A percentile compares a stretch with the other conserved stretches of the same genome.
Conservation (phyloP, 1,140 invertebrate species). For the Hycleus phaleratus region DNA sequence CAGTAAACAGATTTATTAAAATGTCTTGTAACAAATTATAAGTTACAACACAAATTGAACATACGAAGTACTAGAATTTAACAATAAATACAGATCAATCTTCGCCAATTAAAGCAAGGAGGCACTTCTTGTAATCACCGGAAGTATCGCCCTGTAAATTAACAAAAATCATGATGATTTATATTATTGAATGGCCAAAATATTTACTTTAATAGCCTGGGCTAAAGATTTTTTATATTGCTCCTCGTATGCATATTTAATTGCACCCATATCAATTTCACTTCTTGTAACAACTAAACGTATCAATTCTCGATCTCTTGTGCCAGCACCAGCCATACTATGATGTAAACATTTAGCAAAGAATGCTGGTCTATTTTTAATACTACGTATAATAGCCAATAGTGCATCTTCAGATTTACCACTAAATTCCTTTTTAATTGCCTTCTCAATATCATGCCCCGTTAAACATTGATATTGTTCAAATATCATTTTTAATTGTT, state of each 20-base stretch:
- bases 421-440: constrained; percentile 64
- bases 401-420: constrained; percentile 59
- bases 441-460: constrained; percentile 59
- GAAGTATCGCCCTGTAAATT: constrained; percentile 43
- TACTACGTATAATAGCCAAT: constrained; percentile 65
- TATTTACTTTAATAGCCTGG: constrained; percentile 69
- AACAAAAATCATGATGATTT: constrained; percentile 29
- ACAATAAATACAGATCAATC: not conserved
- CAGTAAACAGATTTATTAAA: too few relatives aligned
- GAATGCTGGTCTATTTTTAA: constrained; percentile 75
- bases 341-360: constrained; percentile 84
- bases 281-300: constrained; percentile 77
- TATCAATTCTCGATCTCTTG: constrained; percentile 77
- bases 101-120: constrained; percentile 40
- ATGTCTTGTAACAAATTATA: too few relatives aligned
- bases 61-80: too few relatives aligned
- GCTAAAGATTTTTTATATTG: constrained; percentile 74
- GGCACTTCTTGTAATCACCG: constrained; percentile 46
- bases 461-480: constrained; percentile 52
- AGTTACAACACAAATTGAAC: too few relatives aligned
- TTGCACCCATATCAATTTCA: constrained; percentile 82
- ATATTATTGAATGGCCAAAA: not conserved
- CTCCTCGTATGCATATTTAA: constrained; percentile 71
- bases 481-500: constrained; percentile 60
- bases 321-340: constrained; percentile 79